A percentile compares a stretch with the other conserved stretches of the same genome.
Evolutionary conservation across 2,113 vertebrate species (phyloP).

Genomic region (Oreochromis aureus): DNA sequence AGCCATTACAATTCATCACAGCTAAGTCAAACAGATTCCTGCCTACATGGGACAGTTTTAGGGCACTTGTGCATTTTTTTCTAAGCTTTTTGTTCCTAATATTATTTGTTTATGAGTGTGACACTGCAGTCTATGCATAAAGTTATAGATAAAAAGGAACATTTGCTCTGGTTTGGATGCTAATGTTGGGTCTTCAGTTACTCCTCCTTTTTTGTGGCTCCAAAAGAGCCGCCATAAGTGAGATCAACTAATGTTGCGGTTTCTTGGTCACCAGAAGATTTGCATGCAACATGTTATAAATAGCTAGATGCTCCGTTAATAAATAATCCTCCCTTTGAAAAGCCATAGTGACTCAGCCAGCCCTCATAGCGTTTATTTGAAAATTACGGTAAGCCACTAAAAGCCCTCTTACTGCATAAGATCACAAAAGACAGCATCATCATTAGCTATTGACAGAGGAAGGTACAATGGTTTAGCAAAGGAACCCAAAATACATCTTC

Average conservation of each 20-base stretch:
- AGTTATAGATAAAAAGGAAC: not conserved
- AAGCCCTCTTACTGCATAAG: constrained; percentile 13
- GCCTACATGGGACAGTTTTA: not conserved
- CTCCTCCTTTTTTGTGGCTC: not conserved
- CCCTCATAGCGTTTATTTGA: constrained; percentile 30
- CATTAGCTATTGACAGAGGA: not conserved
- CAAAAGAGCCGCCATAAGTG: not conserved
- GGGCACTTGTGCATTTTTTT: not conserved
- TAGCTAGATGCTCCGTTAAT: not conserved
- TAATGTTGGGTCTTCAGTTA: not conserved
- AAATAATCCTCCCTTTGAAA: constrained; percentile 10
- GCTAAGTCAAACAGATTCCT: constrained; percentile 1
- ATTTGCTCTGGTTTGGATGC: not conserved
- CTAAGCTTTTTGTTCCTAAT: not conserved
- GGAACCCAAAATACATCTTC: not conserved
- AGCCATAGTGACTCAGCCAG: constrained; percentile 30
- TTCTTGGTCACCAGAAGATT: not conserved
- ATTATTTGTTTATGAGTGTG: not conserved
- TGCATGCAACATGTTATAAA: not conserved
- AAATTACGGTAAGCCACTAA: constrained; percentile 21
- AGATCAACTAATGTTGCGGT: not conserved
- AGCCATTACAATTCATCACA: constrained; percentile 3
- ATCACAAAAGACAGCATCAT: not conserved
- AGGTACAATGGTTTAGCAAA: not conserved
- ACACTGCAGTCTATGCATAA: not conserved